These are phyloP conservation scores for Fopius arisanus DNA, from an alignment of 1,140 invertebrate species.

Conservation along the genomic window DNA sequence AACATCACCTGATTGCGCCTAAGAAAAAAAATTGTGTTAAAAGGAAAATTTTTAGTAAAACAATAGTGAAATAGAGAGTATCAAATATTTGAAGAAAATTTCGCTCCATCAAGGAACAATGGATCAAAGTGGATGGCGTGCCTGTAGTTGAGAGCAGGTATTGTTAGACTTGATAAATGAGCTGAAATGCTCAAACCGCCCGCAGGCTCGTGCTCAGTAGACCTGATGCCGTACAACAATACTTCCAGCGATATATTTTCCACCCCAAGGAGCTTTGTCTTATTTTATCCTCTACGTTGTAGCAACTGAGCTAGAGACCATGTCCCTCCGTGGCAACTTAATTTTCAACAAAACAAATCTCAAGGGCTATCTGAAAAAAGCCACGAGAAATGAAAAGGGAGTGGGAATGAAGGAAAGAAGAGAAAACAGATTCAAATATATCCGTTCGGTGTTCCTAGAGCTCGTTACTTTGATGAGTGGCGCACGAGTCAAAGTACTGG, in stretches of 20 bases:
- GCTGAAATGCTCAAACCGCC: slow-evolving; percentile 36
- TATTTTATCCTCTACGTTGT: background rate
- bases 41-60: background rate
- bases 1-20: too few relatives aligned
- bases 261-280: background rate
- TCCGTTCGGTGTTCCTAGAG: slow-evolving; percentile 1
- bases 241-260: slow-evolving; percentile 10
- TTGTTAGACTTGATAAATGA: slow-evolving; percentile 62
- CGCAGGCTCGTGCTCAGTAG: slow-evolving; percentile 2
- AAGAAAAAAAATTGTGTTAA: too few relatives aligned
- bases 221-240: slow-evolving; percentile 8
- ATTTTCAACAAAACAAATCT: background rate
- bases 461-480: slow-evolving; percentile 6
- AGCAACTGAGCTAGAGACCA: background rate
- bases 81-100: background rate
- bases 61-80: background rate
- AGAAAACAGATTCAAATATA: background rate
- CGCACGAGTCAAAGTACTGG: slow-evolving; percentile 4
- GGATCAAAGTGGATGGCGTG: slow-evolving; percentile 1
- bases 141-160: slow-evolving; percentile 19
- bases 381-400: background rate
- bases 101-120: background rate
- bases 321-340: background rate
- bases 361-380: background rate
- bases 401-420: background rate